A percentile compares a stretch with the other conserved stretches of the same genome.
Evolutionary conservation across 2,888 invertebrate genomes (phyloP).

Genomic region (Malthinus flaveolus): DNA sequence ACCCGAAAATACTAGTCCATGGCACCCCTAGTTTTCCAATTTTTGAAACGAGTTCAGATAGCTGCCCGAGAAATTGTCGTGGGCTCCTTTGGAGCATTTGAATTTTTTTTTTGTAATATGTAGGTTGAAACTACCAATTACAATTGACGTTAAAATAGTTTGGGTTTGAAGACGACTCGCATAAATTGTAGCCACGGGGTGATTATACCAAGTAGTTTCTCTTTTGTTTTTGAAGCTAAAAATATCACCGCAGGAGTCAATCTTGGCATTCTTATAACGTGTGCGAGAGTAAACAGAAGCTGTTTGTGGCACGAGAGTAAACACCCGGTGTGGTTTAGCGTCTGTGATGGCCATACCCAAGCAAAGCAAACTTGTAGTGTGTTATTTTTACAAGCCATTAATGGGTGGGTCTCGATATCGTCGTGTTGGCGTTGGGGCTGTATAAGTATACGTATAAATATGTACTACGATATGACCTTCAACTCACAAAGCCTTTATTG

Average conservation of each 20-base stretch:
- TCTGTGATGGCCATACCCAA: slow-evolving; percentile 14
- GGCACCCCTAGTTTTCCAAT: too few species aligned
- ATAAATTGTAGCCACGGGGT: too few species aligned
- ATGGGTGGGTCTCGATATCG: slow-evolving; percentile 18
- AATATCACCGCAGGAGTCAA: slow-evolving; percentile 6
- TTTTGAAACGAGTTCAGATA: too few species aligned
- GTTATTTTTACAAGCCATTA: slow-evolving; percentile 26
- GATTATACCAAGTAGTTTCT: too few species aligned
- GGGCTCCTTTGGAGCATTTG: too few species aligned
- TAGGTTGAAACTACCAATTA: too few species aligned
- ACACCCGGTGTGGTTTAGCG: slow-evolving; percentile 21
- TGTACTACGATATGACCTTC: slow-evolving; percentile 29
- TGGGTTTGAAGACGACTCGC: too few species aligned
- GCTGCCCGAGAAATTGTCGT: too few species aligned
- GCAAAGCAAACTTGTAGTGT: slow-evolving; percentile 5
- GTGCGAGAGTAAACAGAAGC: slow-evolving; percentile 29
- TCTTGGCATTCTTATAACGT: not conserved
- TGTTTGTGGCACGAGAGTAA: slow-evolving; percentile 27
- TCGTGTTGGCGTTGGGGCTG: slow-evolving; percentile 22
- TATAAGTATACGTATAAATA: slow-evolving; percentile 19
- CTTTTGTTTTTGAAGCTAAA: not conserved
- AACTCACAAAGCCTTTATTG: slow-evolving; percentile 6
- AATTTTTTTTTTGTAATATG: too few species aligned
- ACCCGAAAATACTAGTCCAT: too few species aligned
- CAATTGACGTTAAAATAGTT: too few species aligned